phyloP scores from a whole-genome alignment of 1,140 invertebrate genomes.

The Ips typographus region DNA sequence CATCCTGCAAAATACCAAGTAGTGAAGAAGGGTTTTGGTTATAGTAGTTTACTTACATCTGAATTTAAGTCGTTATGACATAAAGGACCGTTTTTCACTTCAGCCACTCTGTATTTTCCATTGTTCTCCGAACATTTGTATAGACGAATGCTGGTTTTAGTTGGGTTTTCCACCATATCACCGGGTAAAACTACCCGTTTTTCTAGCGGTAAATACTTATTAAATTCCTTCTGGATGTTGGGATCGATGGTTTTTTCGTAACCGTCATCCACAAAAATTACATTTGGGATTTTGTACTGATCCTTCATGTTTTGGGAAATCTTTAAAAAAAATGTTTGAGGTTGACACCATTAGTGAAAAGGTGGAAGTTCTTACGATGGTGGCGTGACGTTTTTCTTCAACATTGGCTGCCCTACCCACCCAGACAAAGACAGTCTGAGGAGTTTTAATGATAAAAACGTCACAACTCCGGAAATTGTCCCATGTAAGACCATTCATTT shows the following conservation, averaged over 20 bases:
- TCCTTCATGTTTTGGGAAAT: slow-evolving; percentile 53
- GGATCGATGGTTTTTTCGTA: slow-evolving; percentile 73
- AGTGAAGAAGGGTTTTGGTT: not conserved
- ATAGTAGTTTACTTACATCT: slow-evolving; percentile 55
- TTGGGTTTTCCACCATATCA: slow-evolving; percentile 46
- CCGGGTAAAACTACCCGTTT: slow-evolving; percentile 62
- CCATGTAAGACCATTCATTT: slow-evolving; percentile 74
- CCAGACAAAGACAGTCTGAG: slow-evolving; percentile 75
- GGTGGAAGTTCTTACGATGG: slow-evolving; percentile 53
- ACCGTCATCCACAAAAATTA: slow-evolving; percentile 82
- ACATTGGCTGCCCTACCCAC: slow-evolving; percentile 72
- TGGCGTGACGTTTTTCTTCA: slow-evolving; percentile 67
- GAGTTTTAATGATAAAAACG: slow-evolving; percentile 80
- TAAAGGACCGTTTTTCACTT: slow-evolving; percentile 84
- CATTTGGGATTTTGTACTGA: slow-evolving; percentile 53
- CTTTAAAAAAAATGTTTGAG: slow-evolving; percentile 40
- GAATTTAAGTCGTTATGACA: slow-evolving; percentile 76
- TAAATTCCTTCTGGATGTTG: slow-evolving; percentile 66
- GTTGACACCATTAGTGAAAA: slow-evolving; percentile 41
- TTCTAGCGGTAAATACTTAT: slow-evolving; percentile 68
- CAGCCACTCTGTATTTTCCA: slow-evolving; percentile 82
- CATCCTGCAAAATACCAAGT: slow-evolving; percentile 60
- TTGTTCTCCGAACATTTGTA: slow-evolving; percentile 74
- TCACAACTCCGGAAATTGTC: slow-evolving; percentile 81
- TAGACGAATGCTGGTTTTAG: slow-evolving; percentile 59